phyloP scores from a whole-genome alignment of 2,888 invertebrate species.

The Galeopsomyia nigrocyanea region DNA sequence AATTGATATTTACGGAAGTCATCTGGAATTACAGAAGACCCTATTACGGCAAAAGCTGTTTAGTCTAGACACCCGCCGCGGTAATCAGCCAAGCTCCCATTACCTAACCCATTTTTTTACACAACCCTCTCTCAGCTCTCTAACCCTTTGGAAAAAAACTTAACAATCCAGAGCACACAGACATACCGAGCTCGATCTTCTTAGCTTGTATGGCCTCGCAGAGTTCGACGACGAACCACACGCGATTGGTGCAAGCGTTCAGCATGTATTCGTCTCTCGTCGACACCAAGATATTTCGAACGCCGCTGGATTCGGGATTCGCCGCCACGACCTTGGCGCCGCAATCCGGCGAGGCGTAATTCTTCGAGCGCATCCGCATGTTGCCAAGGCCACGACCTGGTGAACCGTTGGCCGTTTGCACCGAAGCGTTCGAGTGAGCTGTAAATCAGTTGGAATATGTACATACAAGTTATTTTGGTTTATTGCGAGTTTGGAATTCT shows the following conservation, averaged over 20 bases:
- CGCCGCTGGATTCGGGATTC: slow-evolving; percentile 92
- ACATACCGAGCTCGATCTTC: slow-evolving; percentile 82
- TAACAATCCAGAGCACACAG: not conserved
- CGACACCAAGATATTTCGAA: slow-evolving; percentile 87
- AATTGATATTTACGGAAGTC: too few relatives aligned
- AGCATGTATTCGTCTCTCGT: slow-evolving; percentile 98
- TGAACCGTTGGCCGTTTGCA: slow-evolving; percentile 61
- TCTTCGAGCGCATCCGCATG: slow-evolving; percentile 84
- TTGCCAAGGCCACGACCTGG: slow-evolving; percentile 71
- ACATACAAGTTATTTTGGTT: not conserved
- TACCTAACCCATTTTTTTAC: too few relatives aligned
- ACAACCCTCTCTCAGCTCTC: too few relatives aligned
- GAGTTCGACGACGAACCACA: slow-evolving; percentile 97
- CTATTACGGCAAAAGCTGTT: too few relatives aligned
- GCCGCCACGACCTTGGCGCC: slow-evolving; percentile 96
- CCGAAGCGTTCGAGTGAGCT: slow-evolving; percentile 65
- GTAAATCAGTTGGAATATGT: slow-evolving; percentile 24
- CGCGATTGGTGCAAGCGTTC: slow-evolving; percentile 92
- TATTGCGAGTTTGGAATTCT: not conserved
- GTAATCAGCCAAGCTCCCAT: too few relatives aligned
- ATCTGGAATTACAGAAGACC: too few relatives aligned
- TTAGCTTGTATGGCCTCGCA: slow-evolving; percentile 98
- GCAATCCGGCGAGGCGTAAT: slow-evolving; percentile 97
- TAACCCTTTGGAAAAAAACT: too few relatives aligned
- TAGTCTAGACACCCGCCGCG: too few relatives aligned